Evolutionary conservation across 2,797 vertebrate species (phyloP).

Genomic region (Sebastes reedi): DNA sequence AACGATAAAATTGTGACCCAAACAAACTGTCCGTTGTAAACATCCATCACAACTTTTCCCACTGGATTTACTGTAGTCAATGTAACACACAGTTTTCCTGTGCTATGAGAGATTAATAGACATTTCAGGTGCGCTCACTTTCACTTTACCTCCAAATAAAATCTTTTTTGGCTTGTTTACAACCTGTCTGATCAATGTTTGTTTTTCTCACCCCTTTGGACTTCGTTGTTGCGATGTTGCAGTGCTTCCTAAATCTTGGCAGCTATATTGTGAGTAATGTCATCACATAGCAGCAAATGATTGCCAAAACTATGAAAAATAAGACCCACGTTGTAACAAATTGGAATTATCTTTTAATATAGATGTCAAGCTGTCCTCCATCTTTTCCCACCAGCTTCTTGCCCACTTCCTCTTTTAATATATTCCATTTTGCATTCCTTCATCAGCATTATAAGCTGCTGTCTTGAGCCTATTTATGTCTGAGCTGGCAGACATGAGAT

Average conservation of each 20-base stretch:
- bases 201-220: background rate
- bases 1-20: background rate
- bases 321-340: background rate
- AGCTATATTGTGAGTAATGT: background rate
- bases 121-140: background rate
- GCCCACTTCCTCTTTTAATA: background rate
- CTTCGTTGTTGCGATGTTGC: background rate
- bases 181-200: background rate
- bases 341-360: background rate
- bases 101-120: no score
- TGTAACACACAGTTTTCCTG: no score
- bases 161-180: background rate
- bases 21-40: background rate
- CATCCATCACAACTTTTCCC: background rate
- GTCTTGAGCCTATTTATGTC: background rate
- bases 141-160: background rate
- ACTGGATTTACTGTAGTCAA: background rate
- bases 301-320: background rate
- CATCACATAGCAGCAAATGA: background rate
- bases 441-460: background rate
- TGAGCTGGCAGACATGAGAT: background rate
- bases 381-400: background rate
- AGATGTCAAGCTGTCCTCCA: background rate
- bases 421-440: background rate
- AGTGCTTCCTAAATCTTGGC: background rate